phyloP scores from a whole-genome alignment of 2,888 invertebrate species.

The Drosophila picticornis region DNA sequence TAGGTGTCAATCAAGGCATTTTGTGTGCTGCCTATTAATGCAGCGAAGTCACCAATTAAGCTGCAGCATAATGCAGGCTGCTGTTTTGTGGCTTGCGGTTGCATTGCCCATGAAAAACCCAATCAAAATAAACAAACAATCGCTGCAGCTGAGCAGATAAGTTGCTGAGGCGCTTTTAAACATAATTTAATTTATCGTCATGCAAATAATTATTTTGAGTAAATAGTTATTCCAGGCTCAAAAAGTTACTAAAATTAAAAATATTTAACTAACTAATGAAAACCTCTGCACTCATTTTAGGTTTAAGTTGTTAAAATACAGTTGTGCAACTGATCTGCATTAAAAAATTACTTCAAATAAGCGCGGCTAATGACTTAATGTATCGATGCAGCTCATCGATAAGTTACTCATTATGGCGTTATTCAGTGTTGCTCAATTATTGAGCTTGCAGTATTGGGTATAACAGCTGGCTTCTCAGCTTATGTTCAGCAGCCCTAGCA shows the following conservation, averaged over 20 bases:
- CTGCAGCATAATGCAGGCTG: constrained; percentile 47
- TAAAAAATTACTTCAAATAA: not conserved
- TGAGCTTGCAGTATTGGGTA: not conserved
- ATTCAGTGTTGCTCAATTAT: constrained; percentile 4
- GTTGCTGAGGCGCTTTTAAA: constrained; percentile 28
- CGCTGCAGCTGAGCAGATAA: constrained; percentile 46
- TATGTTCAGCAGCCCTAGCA: not conserved
- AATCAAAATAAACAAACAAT: constrained; percentile 35
- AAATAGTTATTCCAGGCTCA: not conserved
- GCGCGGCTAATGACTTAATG: constrained; percentile 16
- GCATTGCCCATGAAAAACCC: constrained; percentile 49
- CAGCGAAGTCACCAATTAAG: constrained; percentile 72
- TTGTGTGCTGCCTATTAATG: constrained; percentile 69
- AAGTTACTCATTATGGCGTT: not conserved
- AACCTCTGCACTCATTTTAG: not conserved
- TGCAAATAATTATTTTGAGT: constrained; percentile 25
- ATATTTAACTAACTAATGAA: not conserved
- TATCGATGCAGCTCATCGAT: constrained; percentile 19
- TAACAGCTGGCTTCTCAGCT: not conserved
- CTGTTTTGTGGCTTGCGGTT: constrained; percentile 61
- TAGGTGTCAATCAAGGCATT: constrained; percentile 74
- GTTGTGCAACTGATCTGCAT: not conserved
- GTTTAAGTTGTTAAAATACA: not conserved
- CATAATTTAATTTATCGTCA: constrained; percentile 8
- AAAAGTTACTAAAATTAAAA: not conserved